A percentile compares a stretch with the other conserved stretches of the same genome.
Evolutionary conservation across 2,797 vertebrate species (phyloP).

Genomic region (Periophthalmus magnuspinnatus): DNA sequence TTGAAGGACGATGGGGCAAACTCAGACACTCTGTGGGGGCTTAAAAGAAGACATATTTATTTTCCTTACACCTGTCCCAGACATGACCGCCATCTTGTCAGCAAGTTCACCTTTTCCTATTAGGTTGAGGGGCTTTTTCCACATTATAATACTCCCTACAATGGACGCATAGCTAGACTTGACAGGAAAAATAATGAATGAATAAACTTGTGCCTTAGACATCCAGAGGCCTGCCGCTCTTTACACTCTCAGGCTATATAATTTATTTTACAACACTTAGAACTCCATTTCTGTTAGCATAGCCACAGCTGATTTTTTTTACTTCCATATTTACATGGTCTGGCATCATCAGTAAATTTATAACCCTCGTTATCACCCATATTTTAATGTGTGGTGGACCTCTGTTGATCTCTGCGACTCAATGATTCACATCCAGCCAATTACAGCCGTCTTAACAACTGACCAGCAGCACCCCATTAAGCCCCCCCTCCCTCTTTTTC

Average conservation of each 20-base stretch:
- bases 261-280: too few species aligned
- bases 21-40: slow-evolving; percentile 12
- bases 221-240: too few species aligned
- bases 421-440: slow-evolving; percentile 64
- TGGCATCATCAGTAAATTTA: neutral
- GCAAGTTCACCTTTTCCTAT: slow-evolving; percentile 24
- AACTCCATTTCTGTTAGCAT: neutral
- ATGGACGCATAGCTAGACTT: too few species aligned
- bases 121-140: neutral
- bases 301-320: neutral
- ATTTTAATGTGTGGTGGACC: slow-evolving; percentile 5
- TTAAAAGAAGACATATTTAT: slow-evolving; percentile 31
- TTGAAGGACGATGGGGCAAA: slow-evolving; percentile 26
- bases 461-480: slow-evolving; percentile 55
- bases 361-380: too few species aligned
- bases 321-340: neutral
- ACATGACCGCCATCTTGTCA: slow-evolving; percentile 29
- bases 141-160: too few species aligned
- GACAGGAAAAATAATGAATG: too few species aligned
- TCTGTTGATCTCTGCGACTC: slow-evolving; percentile 25
- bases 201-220: too few species aligned
- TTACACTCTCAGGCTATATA: too few species aligned
- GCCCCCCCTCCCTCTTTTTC: slow-evolving; percentile 49
- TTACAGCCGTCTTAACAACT: slow-evolving; percentile 65
- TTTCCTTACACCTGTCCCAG: slow-evolving; percentile 24